Evolutionary conservation across 1,140 invertebrate genomes (phyloP), one percentile per base, ranked within the genome.

Genomic region (Nixonia krombeini): DNA sequence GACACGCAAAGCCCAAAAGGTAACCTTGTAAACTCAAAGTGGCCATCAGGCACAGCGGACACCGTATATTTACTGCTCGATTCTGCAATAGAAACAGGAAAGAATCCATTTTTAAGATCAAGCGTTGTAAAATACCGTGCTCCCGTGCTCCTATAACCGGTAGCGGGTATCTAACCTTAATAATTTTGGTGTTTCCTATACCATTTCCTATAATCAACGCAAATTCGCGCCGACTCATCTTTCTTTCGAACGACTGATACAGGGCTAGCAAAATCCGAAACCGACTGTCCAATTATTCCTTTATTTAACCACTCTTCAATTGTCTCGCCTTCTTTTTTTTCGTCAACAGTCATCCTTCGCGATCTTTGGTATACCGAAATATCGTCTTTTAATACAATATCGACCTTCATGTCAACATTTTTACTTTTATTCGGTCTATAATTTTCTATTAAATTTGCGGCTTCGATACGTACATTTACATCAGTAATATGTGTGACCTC

Each of bases 251-350:
- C 58, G 15, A 64, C 55, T 0, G n/a, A n/a, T n/a, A n/a, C n/a
- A n/a, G 74, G 71, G 25, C 71, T 75, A 4, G 75, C 65, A 51
- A 74, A 77, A 13, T 72, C 58, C 5, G 75, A 79, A 44, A 15
- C 17, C 21, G 75, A 79, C 4, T 50, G 46, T 33, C 64, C 29
- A 4, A 81, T 10, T 10, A 66, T 45, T 5, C 41, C 49, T 3
- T 33, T 33, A 10, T 56, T 10, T 0, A 51, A 4, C 53, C 53
- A 65, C 4, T 46, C 10, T 6, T 29, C 4, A 23, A 47, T 18
- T 4, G 17, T 23, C 7, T 47, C 4, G 2, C 33, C 45, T 1
- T 8, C 8, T 28, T 38, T 16, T 21, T 21, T 21, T 33, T 65
- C 45, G 1, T 4, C 16, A n/a, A 10, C 9, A 1, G 26, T 41